Percentiles rank a stretch among this genome's conserved stretches.
Conservation (phyloP, 1,140 invertebrate species). For the Drosophila suzukii region DNA sequence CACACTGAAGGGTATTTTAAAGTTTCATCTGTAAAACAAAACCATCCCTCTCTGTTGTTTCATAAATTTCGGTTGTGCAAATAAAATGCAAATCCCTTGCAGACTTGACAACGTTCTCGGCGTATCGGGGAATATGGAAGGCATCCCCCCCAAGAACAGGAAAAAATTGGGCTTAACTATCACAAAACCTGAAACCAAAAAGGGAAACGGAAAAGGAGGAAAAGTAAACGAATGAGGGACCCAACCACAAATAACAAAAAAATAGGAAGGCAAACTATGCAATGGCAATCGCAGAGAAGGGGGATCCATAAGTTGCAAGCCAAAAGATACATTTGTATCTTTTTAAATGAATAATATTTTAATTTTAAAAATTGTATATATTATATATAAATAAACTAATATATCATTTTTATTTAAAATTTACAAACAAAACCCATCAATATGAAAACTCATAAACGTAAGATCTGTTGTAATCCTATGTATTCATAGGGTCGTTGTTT, state of each 20-base stretch:
- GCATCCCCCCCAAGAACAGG: constrained; percentile 21
- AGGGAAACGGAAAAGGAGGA: not conserved
- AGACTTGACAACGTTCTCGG: constrained; percentile 65
- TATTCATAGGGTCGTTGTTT: too few species aligned
- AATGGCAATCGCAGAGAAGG: constrained; percentile 30
- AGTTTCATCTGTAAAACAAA: not conserved
- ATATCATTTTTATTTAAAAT: too few species aligned
- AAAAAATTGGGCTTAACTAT: constrained; percentile 66
- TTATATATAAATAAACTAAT: too few species aligned
- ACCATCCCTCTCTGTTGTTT: constrained; percentile 6
- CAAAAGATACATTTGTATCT: too few species aligned
- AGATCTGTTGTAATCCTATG: too few species aligned
- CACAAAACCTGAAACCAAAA: constrained; percentile 38
- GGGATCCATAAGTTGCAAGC: not conserved
- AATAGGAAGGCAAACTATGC: constrained; percentile 35
- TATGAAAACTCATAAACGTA: too few species aligned
- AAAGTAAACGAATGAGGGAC: constrained; percentile 20
- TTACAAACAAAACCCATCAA: too few species aligned
- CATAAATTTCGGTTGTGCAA: constrained; percentile 31
- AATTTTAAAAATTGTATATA: not conserved
- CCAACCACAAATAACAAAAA: constrained; percentile 27
- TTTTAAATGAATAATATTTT: too few species aligned
- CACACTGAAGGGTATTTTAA: constrained; percentile 3
- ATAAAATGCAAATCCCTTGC: constrained; percentile 72
- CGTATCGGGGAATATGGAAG: constrained; percentile 7